Base-by-base conservation (phyloP, 30 jellyfish, hydroid and myxozoan genomes). In the Aurelia aurita complex sp. Pacific region DNA sequence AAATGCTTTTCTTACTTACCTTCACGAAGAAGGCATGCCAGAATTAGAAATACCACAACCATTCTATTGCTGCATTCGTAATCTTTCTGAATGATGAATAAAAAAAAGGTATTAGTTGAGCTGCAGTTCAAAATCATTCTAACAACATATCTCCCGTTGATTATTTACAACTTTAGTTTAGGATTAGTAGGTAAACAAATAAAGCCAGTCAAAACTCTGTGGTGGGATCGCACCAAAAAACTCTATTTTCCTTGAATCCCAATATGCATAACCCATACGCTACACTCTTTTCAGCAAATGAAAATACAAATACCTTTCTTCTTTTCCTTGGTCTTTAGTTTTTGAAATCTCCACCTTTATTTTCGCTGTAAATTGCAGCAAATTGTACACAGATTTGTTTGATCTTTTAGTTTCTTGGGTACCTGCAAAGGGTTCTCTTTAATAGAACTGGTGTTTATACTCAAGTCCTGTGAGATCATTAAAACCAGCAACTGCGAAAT, bases 391-490 rank as follows among this genome's bases (percentile, higher is more conserved):
- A 34, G 64, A 35, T 79, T 64, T 64, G 89, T 67, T 40, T 32
- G 87, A 84, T 55, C 82, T 65, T 61, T 66, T 10, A 60, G 66
- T 62, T n/a, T 61, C 18, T 73, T 84, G 23, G 76, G 87, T 82
- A 82, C 92, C 92, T 82, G 87, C 73, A 73, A 64, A 17, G 7
- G 50, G 60, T 10, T 67, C 63, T 17, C 53, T 29, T 35, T 75
- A 63, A 67, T 38, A 60, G 74, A 63, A 35, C 93, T 73, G 93
- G 93, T 84, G 93, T 74, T 53, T 67, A 64, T 63, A 84, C 84
- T 70, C 93, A 84, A 36, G 87, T 66, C 74, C 80, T 57, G 67
- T 79, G 89, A 79, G 89, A 79, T 79, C 89, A 79, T 65, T 59
- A 53, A 54, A 61, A 64, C 46, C 29, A 36, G 19, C 64, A 17